A percentile compares a stretch with the other conserved stretches of the same genome.
phyloP scores from a whole-genome alignment of 2,113 vertebrate species.

The Phocoena phocoena region DNA sequence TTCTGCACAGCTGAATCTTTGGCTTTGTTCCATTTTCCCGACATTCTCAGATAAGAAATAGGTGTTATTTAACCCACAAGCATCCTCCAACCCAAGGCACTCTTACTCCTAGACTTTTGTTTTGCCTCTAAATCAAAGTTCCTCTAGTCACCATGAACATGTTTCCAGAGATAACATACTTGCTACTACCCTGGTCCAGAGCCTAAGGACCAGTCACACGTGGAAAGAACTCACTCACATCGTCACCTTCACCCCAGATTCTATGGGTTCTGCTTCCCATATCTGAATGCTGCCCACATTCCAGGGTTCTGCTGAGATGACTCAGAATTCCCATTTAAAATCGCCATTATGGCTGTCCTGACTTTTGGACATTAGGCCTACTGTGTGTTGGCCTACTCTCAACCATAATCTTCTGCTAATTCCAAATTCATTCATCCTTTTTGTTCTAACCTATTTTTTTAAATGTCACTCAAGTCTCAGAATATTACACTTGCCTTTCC shows the following conservation, averaged over 20 bases:
- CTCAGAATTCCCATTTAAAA: neutral
- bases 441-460: neutral
- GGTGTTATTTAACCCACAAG: neutral
- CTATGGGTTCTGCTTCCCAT: neutral
- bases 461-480: neutral
- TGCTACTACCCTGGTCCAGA: neutral
- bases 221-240: neutral
- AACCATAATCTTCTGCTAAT: neutral
- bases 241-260: neutral
- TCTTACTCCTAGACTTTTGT: neutral
- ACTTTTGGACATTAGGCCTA: neutral
- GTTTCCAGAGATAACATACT: neutral
- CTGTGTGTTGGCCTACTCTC: neutral
- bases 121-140: neutral
- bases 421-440: neutral
- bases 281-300: neutral
- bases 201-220: rapidly evolving
- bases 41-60: neutral
- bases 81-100: neutral
- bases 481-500: neutral
- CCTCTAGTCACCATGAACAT: neutral
- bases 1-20: neutral
- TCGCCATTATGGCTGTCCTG: neutral
- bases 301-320: neutral
- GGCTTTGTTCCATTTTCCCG: neutral